Evolutionary conservation across 2,888 invertebrate species (phyloP).

Genomic region (Galerucella calmariensis): DNA sequence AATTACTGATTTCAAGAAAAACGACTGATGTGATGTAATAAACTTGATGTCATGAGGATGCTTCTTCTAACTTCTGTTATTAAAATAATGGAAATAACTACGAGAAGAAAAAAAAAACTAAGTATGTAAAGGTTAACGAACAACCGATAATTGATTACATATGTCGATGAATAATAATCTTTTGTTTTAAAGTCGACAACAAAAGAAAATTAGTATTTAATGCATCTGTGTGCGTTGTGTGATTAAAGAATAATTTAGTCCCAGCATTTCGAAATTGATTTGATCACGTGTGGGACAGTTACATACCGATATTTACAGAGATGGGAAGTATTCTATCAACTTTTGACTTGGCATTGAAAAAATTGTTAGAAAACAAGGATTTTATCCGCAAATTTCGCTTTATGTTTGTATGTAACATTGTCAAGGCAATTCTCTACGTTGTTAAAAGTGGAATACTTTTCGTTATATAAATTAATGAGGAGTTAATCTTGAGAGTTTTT

Average conservation of each 20-base stretch:
- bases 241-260: not conserved
- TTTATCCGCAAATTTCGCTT: no score
- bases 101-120: not conserved
- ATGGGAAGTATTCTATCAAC: no score
- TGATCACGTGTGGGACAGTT: no score
- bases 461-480: no score
- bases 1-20: slow-evolving; percentile 12
- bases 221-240: not conserved
- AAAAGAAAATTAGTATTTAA: not conserved
- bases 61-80: slow-evolving; percentile 9
- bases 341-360: no score
- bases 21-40: slow-evolving; percentile 12
- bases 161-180: slow-evolving; percentile 2
- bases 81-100: slow-evolving; percentile 1
- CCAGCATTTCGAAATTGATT: not conserved
- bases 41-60: slow-evolving; percentile 4
- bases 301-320: no score
- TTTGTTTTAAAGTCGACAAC: not conserved
- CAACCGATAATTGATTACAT: slow-evolving; percentile 8
- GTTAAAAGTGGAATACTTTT: no score
- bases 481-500: no score
- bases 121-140: slow-evolving; percentile 16
- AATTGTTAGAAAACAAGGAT: no score
- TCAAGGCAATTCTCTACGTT: no score
- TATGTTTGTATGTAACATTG: no score